Evolutionary conservation across 2,797 vertebrate genomes (phyloP).

Genomic region (Megaceryle alcyon): DNA sequence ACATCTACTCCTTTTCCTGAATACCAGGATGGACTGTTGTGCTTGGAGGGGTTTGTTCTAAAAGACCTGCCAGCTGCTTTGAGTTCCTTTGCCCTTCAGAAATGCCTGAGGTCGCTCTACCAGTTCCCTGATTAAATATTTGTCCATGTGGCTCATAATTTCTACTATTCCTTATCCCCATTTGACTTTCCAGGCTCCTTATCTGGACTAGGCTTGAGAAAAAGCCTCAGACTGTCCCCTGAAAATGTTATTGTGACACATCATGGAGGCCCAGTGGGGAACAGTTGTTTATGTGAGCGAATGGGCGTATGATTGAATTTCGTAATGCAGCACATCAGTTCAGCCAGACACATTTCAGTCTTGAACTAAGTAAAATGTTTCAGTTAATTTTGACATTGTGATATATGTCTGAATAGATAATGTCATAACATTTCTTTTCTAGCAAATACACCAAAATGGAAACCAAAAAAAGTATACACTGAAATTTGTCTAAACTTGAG

Average conservation of each 20-base stretch:
- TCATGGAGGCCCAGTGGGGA: neutral
- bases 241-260: neutral
- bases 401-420: neutral
- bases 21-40: neutral
- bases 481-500: neutral
- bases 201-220: neutral
- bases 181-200: neutral
- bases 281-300: neutral
- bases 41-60: neutral
- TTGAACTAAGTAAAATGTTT: neutral
- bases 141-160: neutral
- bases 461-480: fast-evolving
- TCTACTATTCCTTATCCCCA: neutral
- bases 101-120: no score
- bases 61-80: neutral
- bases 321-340: neutral
- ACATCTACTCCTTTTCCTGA: neutral
- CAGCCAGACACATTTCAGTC: neutral
- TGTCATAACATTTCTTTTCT: neutral
- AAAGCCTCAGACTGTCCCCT: neutral
- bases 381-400: neutral
- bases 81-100: neutral
- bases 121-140: neutral
- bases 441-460: neutral
- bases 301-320: neutral